Evolutionary conservation across 2,113 vertebrate species (phyloP).

Genomic region (Trogon melanurus): DNA sequence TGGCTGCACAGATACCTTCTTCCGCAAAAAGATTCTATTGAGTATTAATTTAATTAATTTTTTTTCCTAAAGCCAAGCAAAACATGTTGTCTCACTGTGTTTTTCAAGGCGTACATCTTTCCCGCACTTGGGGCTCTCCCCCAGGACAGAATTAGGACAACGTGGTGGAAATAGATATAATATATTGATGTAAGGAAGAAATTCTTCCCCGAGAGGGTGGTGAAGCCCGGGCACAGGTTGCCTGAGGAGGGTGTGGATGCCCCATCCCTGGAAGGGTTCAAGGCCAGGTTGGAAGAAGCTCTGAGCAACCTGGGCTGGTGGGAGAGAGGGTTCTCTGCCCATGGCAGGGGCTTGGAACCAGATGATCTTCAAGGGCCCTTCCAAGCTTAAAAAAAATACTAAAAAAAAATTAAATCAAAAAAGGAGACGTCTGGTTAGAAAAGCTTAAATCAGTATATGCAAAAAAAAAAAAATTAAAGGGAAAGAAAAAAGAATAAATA

Average conservation of each 20-base stretch:
- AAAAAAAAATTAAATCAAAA: neutral
- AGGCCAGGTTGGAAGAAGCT: too few relatives aligned
- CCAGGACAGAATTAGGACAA: neutral
- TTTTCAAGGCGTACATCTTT: neutral
- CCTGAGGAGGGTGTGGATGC: too few relatives aligned
- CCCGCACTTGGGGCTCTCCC: neutral
- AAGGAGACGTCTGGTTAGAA: neutral
- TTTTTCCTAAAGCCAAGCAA: neutral
- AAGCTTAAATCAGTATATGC: neutral
- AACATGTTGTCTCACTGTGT: neutral
- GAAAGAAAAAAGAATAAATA: neutral
- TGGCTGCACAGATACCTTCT: neutral
- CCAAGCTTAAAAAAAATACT: neutral
- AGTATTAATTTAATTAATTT: neutral
- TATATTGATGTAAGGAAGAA: too few relatives aligned
- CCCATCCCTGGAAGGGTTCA: too few relatives aligned
- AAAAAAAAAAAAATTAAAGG: neutral
- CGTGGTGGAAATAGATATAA: neutral
- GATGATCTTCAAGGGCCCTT: too few relatives aligned
- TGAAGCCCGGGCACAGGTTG: too few relatives aligned
- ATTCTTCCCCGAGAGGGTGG: too few relatives aligned
- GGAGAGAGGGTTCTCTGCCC: too few relatives aligned
- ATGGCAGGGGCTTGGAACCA: too few relatives aligned
- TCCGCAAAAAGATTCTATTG: neutral
- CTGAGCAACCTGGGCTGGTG: too few relatives aligned